Conservation (phyloP, 2,888 invertebrate genomes). For the Tortricodes alternella region DNA sequence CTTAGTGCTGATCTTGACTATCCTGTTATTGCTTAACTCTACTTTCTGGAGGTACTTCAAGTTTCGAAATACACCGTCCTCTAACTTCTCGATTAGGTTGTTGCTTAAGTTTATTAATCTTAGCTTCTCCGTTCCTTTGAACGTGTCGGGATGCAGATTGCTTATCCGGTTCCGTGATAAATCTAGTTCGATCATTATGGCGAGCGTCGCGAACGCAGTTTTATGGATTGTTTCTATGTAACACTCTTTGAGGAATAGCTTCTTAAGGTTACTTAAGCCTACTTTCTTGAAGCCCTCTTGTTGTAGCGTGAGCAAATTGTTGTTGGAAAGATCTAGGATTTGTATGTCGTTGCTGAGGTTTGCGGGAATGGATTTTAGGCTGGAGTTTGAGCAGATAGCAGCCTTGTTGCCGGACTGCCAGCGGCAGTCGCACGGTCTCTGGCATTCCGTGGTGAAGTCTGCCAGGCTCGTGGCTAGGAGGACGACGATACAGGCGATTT, state of each 20-base stretch:
- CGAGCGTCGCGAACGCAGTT: slow-evolving; percentile 88
- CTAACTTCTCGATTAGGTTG: slow-evolving; percentile 88
- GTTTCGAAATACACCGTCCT: slow-evolving; percentile 89
- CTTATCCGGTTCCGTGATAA: slow-evolving; percentile 88
- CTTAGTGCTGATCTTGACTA: slow-evolving; percentile 86
- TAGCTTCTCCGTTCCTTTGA: slow-evolving; percentile 87
- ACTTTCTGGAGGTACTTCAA: slow-evolving; percentile 89
- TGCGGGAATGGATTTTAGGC: slow-evolving; percentile 86
- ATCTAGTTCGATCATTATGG: slow-evolving; percentile 92
- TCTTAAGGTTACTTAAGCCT: slow-evolving; percentile 91
- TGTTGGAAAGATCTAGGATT: slow-evolving; percentile 88
- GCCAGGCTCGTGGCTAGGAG: slow-evolving; percentile 65
- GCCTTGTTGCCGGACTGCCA: slow-evolving; percentile 94
- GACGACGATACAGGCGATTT: slow-evolving; percentile 57
- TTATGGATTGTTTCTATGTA: slow-evolving; percentile 86
- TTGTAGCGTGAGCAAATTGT: slow-evolving; percentile 85
- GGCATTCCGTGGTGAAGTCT: slow-evolving; percentile 85
- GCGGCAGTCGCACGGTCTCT: slow-evolving; percentile 89
- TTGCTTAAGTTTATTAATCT: slow-evolving; percentile 88
- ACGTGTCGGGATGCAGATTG: slow-evolving; percentile 86
- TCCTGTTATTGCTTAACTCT: slow-evolving; percentile 89
- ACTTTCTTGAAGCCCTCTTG: slow-evolving; percentile 87
- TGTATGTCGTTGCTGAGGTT: slow-evolving; percentile 88
- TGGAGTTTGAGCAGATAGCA: slow-evolving; percentile 89
- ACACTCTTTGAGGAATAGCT: slow-evolving; percentile 89